A percentile compares a stretch with the other conserved stretches of the same genome.
phyloP scores from a whole-genome alignment of 2,797 vertebrate species.

The Pygocentrus nattereri region DNA sequence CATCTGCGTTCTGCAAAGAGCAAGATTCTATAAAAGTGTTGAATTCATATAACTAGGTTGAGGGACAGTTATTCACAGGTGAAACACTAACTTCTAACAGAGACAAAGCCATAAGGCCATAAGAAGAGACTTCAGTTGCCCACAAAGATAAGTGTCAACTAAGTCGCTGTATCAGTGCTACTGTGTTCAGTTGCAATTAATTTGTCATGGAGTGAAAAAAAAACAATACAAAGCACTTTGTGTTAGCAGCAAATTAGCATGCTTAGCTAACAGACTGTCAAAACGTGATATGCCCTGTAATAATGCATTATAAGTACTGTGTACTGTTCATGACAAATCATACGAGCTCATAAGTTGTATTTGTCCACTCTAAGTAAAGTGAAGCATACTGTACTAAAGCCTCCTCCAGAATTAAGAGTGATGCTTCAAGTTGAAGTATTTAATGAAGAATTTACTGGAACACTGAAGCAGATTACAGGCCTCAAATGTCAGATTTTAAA shows the following conservation, averaged over 20 bases:
- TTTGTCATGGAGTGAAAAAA: conserved; percentile 37
- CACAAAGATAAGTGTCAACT: not conserved
- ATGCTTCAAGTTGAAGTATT: too few relatives aligned
- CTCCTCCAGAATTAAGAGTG: too few relatives aligned
- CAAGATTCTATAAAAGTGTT: not conserved
- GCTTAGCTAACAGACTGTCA: conserved; percentile 34
- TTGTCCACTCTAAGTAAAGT: too few relatives aligned
- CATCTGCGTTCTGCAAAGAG: conserved; percentile 37
- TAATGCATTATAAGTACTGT: too few relatives aligned
- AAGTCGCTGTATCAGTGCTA: conserved; percentile 53
- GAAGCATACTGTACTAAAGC: too few relatives aligned
- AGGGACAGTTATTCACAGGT: not conserved
- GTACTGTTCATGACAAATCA: too few relatives aligned
- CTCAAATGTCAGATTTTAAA: too few relatives aligned
- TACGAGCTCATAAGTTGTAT: too few relatives aligned
- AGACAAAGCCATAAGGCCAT: not conserved
- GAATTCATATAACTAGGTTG: not conserved
- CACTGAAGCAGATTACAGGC: too few relatives aligned
- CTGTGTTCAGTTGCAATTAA: conserved; percentile 37
- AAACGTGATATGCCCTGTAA: not conserved
- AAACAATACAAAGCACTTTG: too few relatives aligned
- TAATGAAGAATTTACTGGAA: too few relatives aligned
- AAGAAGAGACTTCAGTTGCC: too few relatives aligned
- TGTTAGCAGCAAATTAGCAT: conserved; percentile 39
- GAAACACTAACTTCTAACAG: not conserved